These are phyloP conservation scores for Protophormia terraenovae DNA, from an alignment of 2,888 invertebrate genomes.

Conservation along the genomic window DNA sequence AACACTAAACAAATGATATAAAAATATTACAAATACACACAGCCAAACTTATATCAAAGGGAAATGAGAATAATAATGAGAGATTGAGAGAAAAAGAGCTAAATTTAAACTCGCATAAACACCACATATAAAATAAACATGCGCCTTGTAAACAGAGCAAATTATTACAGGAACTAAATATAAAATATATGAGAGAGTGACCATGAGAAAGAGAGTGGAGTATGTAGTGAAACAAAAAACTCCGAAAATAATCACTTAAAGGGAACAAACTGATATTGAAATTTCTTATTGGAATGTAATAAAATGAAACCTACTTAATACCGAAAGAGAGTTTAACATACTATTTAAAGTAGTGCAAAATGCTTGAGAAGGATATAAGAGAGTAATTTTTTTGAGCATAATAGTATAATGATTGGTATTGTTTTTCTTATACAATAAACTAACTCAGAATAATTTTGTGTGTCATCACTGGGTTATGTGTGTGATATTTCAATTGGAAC, in stretches of 20 bases:
- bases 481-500: slow-evolving; percentile 66
- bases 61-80: slow-evolving; percentile 11
- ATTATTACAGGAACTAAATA: background rate
- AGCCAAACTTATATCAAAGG: background rate
- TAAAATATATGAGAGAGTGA: background rate
- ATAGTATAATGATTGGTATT: slow-evolving; percentile 28
- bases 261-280: background rate
- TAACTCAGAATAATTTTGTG: slow-evolving; percentile 41
- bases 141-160: slow-evolving; percentile 19
- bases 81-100: background rate
- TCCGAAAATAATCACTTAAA: slow-evolving; percentile 35
- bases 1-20: slow-evolving; percentile 32
- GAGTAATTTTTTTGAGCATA: slow-evolving; percentile 11
- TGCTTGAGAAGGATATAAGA: background rate
- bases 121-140: background rate
- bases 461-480: slow-evolving; percentile 65
- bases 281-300: slow-evolving; percentile 4
- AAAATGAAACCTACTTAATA: slow-evolving; percentile 22
- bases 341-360: background rate
- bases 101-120: background rate
- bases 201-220: background rate
- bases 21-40: background rate
- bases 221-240: slow-evolving; percentile 2
- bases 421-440: slow-evolving; percentile 10
- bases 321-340: slow-evolving; percentile 19